Evolutionary conservation across 2,888 invertebrate species (phyloP), one percentile per base, ranked within the genome.

Genomic region (Drosophila nr. fundita): DNA sequence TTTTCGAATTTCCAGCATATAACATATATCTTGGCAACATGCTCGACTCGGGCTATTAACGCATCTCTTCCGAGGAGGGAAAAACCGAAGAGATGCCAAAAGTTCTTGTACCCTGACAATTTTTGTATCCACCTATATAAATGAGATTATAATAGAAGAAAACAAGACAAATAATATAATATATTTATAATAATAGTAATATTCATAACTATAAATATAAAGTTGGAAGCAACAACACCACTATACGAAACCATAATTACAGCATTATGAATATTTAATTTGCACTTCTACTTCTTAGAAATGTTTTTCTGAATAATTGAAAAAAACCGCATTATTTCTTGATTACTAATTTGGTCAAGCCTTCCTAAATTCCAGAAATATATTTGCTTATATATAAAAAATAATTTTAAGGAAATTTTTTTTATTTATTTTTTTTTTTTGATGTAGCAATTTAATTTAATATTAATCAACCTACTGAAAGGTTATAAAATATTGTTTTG

Each of bases 11-110:
- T 61, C 48, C 61, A 58, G 42, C 65, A 68, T 54, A 59, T 15
- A 24, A 7, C 71, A 82, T 82, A 63, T 79, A 70, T 78, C 79
- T 74, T 74, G 65, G 59, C 49, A 38, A 45, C 61, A 53, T 62
- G 42, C 66, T 58, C 63, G 69, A 60, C 76, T 52, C 49, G 57
- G 48, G 24, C 63, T 80, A 80, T 80, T 69, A 76, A 77, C 66
- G 57, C 59, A 45, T 52, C 50, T 52, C 53, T 24, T 38, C 6
- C 57, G 58, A 53, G 11, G 10, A 40, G 40, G 59, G 38, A n/a
- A 10, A 5, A 55, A 4, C n/a, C 27, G 2, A 29, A 8, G 4
- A n/a, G 13, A 24, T 53, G 34, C 34, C 34, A 13, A n/a, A 40
- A 21, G 38, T 15, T 5, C 5, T 50, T 18, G 6, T 50, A 4